Evolutionary conservation across 2,113 vertebrate species (phyloP).

Genomic region (Trachemys scripta): DNA sequence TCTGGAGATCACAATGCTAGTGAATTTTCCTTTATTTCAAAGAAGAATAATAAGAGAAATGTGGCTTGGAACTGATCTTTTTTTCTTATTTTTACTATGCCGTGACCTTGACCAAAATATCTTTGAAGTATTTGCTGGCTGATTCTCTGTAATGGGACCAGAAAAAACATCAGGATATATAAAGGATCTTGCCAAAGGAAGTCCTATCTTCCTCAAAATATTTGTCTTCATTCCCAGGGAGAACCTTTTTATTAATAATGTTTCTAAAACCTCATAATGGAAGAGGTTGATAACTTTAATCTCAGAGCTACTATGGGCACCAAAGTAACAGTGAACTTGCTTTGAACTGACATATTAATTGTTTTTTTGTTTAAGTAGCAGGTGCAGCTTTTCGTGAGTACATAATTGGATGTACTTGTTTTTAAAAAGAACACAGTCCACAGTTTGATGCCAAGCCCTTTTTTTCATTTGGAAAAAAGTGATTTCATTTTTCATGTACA

Average conservation of each 20-base stretch:
- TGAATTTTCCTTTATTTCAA: constrained; percentile 80
- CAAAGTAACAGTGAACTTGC: constrained; percentile 58
- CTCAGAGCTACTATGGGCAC: constrained; percentile 70
- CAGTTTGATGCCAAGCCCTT: constrained; percentile 68
- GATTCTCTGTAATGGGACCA: constrained; percentile 72
- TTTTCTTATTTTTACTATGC: constrained; percentile 72
- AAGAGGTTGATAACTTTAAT: constrained; percentile 80
- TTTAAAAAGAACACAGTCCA: constrained; percentile 61
- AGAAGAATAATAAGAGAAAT: constrained; percentile 78
- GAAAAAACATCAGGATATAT: constrained; percentile 74
- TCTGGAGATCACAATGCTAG: constrained; percentile 74
- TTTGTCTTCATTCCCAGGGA: constrained; percentile 33
- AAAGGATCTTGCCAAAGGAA: constrained; percentile 71
- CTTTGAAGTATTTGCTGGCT: constrained; percentile 86
- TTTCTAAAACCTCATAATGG: constrained; percentile 80
- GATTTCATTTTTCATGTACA: constrained; percentile 78
- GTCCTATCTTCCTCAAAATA: constrained; percentile 57
- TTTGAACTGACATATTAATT: constrained; percentile 73
- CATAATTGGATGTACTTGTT: constrained; percentile 77
- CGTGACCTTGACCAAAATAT: constrained; percentile 82
- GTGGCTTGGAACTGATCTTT: constrained; percentile 73
- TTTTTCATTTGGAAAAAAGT: constrained; percentile 62
- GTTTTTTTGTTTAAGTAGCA: constrained; percentile 80
- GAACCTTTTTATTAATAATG: constrained; percentile 50
- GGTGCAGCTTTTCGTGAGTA: constrained; percentile 85